phyloP scores from a whole-genome alignment of 2,888 invertebrate species.

The Drosophila pegasa region DNA sequence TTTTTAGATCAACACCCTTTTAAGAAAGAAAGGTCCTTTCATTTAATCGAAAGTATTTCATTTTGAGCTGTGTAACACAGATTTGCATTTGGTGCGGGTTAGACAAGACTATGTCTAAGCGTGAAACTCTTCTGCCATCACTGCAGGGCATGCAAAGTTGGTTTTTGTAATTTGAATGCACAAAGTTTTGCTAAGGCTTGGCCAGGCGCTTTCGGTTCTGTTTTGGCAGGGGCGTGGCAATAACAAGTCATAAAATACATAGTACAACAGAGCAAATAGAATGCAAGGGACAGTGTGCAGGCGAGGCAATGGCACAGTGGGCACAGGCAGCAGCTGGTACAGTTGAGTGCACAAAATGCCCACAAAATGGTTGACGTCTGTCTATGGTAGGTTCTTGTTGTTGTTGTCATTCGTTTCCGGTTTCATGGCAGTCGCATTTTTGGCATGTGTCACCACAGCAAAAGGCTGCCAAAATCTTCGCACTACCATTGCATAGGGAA shows the following conservation, averaged over 20 bases:
- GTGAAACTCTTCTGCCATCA: background rate
- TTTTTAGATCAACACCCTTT: no score
- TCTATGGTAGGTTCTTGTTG: slow-evolving; percentile 27
- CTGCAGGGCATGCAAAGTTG: slow-evolving; percentile 33
- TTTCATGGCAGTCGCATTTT: slow-evolving; percentile 60
- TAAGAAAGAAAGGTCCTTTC: no score
- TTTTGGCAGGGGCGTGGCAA: slow-evolving; percentile 26
- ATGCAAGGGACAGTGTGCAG: slow-evolving; percentile 1
- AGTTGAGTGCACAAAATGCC: slow-evolving; percentile 68
- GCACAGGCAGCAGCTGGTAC: slow-evolving; percentile 52
- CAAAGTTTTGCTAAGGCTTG: slow-evolving; percentile 25
- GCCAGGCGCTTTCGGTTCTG: background rate
- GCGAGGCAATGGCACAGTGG: background rate
- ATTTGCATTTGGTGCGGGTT: background rate
- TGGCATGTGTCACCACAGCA: slow-evolving; percentile 68
- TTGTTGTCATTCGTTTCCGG: slow-evolving; percentile 46
- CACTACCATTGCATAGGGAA: slow-evolving; percentile 32
- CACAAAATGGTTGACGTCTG: slow-evolving; percentile 64
- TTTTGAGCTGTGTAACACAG: background rate
- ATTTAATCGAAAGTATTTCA: background rate
- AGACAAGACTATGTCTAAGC: background rate
- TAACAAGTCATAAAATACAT: slow-evolving; percentile 71
- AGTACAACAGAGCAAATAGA: slow-evolving; percentile 53
- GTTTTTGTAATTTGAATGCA: slow-evolving; percentile 54
- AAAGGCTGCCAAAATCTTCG: slow-evolving; percentile 54